Evolutionary conservation across 2,113 vertebrate genomes (phyloP), one percentile per base, ranked within the genome.

Genomic region (Terrapene triunguis): DNA sequence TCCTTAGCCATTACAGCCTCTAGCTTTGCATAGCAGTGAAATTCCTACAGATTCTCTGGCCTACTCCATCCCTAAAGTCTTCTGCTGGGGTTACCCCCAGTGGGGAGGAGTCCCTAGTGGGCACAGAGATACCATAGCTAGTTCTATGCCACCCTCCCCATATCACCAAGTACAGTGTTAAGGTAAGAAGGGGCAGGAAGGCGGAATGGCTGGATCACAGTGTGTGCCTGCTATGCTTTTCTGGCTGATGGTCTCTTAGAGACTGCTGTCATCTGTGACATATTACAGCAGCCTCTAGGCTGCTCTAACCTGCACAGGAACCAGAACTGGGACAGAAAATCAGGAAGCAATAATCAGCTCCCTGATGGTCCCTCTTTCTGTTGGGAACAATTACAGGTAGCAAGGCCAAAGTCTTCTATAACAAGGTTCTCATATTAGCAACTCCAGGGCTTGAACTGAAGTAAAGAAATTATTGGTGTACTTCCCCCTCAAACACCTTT

Each of bases 311-410:
- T 84, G 24, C 32, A 22, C 8, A 69, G 55, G 44, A 85, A 69
- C 2, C 62, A 51, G 19, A 19, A 22, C n/a, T 72, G n/a, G n/a
- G 35, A 38, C n/a, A 72, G 65, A 72, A 72, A 84, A 90, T 7
- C 35, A 89, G 85, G 24, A 35, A 89, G 6, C 1, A 86, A 24
- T 38, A 55, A 55, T 42, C 80, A 82, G 53, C 82, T 84, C 90
- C 29, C 85, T 69, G 3, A 6, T 78, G 21, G 55, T 2, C 3
- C 0, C 7, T 24, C 69, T 89, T 84, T 10, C 3, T 1, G 9
- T 0, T 2, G 76, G 90, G 90, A 12, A 1, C 21, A 4, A 1
- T 80, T 87, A 59, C 1, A 0, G 22, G 21, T 38, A 48, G 16
- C 53, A 27, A 90, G 32, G 59, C 55, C 48, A 92, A 90, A 32